Evolutionary conservation across 2,797 vertebrate species (phyloP).

Genomic region (Delichon dasypus): DNA sequence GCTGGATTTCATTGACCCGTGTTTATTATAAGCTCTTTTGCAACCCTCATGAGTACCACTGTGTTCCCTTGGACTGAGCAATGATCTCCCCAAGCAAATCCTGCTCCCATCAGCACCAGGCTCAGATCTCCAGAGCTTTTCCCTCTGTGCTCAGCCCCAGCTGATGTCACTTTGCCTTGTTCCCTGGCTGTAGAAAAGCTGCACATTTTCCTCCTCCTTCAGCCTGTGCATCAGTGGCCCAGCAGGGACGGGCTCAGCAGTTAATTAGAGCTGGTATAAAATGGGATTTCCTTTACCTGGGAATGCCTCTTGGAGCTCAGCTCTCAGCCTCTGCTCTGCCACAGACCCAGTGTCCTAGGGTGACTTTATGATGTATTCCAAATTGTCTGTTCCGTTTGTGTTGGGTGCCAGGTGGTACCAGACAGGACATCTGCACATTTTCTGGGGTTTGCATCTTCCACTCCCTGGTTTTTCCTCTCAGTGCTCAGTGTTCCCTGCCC

Average conservation of each 20-base stretch:
- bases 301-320: not conserved
- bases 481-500: not conserved
- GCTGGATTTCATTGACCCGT: not conserved
- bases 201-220: not conserved
- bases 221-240: not conserved
- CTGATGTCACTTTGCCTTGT: not conserved
- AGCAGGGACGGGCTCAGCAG: not conserved
- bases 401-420: not conserved
- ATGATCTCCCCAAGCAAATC: not conserved
- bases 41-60: not conserved
- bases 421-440: not conserved
- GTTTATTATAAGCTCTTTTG: not conserved
- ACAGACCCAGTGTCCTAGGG: too few species aligned
- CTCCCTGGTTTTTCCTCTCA: not conserved
- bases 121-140: not conserved
- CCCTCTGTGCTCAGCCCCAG: not conserved
- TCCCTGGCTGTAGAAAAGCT: not conserved
- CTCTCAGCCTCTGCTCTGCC: not conserved
- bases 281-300: not conserved
- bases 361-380: too few species aligned
- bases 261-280: not conserved
- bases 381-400: too few species aligned
- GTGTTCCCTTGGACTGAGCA: not conserved
- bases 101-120: not conserved
- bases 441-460: not conserved